These are phyloP conservation scores for Gonatopus flavifemur DNA, from an alignment of 1,140 invertebrate species.

Conservation along the genomic window DNA sequence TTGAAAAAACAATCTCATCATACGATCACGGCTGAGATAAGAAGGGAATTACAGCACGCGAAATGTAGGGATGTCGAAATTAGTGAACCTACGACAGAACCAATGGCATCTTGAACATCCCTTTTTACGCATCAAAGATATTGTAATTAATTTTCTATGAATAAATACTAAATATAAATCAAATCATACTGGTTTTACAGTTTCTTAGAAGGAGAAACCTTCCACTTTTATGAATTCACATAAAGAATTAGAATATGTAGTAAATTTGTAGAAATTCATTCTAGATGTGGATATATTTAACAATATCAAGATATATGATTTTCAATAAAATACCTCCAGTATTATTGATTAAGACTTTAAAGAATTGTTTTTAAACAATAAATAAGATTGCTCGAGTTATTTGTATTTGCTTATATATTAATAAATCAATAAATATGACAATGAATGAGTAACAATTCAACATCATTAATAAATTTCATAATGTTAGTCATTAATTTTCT, in stretches of 20 bases:
- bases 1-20: slow-evolving; percentile 78
- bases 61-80: slow-evolving; percentile 77
- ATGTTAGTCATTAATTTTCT: no score
- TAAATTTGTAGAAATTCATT: background rate
- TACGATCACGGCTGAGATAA: slow-evolving; percentile 81
- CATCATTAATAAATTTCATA: no score
- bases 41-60: slow-evolving; percentile 80
- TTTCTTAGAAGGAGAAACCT: background rate
- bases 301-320: no score
- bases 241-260: background rate
- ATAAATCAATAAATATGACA: no score
- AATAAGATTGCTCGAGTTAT: no score
- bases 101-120: slow-evolving; percentile 19
- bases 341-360: no score
- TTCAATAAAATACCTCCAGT: no score
- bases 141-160: background rate
- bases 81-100: slow-evolving; percentile 29
- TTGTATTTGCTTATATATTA: no score
- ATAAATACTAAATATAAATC: background rate
- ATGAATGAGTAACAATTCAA: no score
- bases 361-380: no score
- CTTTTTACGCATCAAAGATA: background rate
- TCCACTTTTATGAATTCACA: background rate
- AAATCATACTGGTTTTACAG: background rate
- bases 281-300: no score